Conservation (phyloP, 1,140 invertebrate genomes). For the Papilio xuthus region DNA sequence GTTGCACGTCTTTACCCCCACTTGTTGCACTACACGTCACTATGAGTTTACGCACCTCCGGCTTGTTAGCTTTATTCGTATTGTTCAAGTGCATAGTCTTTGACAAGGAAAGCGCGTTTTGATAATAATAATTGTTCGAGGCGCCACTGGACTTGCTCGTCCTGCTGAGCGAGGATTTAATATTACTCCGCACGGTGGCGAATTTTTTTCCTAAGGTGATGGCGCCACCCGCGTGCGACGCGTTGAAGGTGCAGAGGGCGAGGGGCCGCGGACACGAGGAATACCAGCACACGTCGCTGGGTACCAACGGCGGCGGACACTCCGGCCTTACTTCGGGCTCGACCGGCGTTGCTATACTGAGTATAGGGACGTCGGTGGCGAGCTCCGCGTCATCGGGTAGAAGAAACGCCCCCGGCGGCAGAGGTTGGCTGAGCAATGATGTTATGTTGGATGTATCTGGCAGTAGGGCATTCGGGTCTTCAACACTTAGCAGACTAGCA, state of each 20-base stretch:
- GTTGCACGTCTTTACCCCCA: slow-evolving; percentile 59
- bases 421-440: slow-evolving; percentile 63
- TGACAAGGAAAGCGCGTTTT: slow-evolving; percentile 62
- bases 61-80: slow-evolving; percentile 69
- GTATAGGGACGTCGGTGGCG: slow-evolving; percentile 48
- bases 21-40: slow-evolving; percentile 68
- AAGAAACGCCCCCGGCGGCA: slow-evolving; percentile 58
- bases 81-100: slow-evolving; percentile 73
- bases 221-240: slow-evolving; percentile 73
- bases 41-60: slow-evolving; percentile 77
- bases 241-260: slow-evolving; percentile 77
- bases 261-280: slow-evolving; percentile 72
- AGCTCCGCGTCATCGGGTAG: slow-evolving; percentile 63
- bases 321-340: slow-evolving; percentile 54
- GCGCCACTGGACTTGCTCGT: slow-evolving; percentile 57
- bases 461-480: slow-evolving; percentile 59
- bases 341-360: slow-evolving; percentile 49
- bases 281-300: slow-evolving; percentile 77
- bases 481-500: slow-evolving; percentile 65
- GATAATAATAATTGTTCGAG: slow-evolving; percentile 65
- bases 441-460: slow-evolving; percentile 66
- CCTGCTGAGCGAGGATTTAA: slow-evolving; percentile 70
- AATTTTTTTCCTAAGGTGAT: slow-evolving; percentile 72
- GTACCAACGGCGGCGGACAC: slow-evolving; percentile 54
- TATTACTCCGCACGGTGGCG: slow-evolving; percentile 75